Base-by-base conservation (phyloP, 53 echinoderm and acorn worm species). In the Paelopatides confundens region DNA sequence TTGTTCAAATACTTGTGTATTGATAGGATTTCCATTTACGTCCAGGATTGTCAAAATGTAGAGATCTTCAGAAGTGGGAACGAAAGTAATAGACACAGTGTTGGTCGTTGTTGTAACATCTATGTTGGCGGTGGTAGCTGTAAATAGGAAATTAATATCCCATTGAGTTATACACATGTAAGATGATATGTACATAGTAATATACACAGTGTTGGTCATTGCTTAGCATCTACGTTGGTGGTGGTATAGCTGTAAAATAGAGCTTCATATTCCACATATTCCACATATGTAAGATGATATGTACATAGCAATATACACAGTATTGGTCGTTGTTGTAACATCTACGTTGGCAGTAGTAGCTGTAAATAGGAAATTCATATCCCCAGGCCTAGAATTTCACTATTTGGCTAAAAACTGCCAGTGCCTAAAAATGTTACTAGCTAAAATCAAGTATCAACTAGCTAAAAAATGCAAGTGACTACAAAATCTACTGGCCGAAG, bases 31-130 rank as follows among this genome's bases (percentile, higher is more conserved):
- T 5, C 91, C 87, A 38, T 87, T 81, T 17, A 74, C 87, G 34
- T 82, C 87, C 9, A 82, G 69, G 5, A 91, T 49, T 10, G 86
- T 87, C 23, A 91, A 37, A 37, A 71, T 65, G 31, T 91, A 91
- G n/a, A 58, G 29, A 34, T 87, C 84, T 4, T 62, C n/a, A 14
- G 65, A 35, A 14, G 74, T 74, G 31, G 87, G 62, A 15, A 87
- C 37, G 4, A 87, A 87, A 39, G 50, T 74, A 17, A 91, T 58
- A 0, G 81, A 81, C 29, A 90, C 82, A 4, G 52, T 21, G 31
- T 21, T 48, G 14, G 53, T 48, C 26, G 43, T 50, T 28, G 53
- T 31, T 0, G 33, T 51, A 9, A 79, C 51, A 0, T 52, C 31
- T 13, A 79, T 3, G 79, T 79, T 79, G 53, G 79, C 27, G 8